Evolutionary conservation across 1,140 invertebrate species (phyloP).

Genomic region (Euschistus heros): DNA sequence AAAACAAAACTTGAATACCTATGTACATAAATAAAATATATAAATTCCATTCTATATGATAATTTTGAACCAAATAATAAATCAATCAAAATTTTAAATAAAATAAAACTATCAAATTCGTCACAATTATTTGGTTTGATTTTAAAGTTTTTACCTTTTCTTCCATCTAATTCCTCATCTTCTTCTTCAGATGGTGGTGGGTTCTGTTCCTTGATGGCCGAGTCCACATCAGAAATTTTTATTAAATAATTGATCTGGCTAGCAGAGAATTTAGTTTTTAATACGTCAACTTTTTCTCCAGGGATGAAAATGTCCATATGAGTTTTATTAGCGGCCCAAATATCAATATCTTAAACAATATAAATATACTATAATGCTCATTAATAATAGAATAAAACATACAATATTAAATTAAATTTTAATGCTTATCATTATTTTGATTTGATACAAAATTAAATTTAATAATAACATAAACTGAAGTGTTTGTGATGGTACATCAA

Average conservation of each 20-base stretch:
- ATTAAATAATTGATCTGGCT: conserved; percentile 43
- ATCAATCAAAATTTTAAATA: no score
- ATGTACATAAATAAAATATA: no score
- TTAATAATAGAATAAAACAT: neutral
- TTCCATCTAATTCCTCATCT: conserved; percentile 51
- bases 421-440: no score
- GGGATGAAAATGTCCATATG: conserved; percentile 30
- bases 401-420: no score
- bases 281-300: conserved; percentile 24
- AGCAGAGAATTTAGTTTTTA: conserved; percentile 32
- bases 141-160: conserved; percentile 46
- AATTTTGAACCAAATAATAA: no score
- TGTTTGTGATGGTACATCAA: no score
- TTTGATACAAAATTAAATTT: no score
- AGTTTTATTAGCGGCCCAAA: conserved; percentile 29
- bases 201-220: conserved; percentile 66
- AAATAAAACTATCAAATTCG: no score
- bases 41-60: no score
- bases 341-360: conserved; percentile 29
- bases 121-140: no score
- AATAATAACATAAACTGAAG: no score
- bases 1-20: no score
- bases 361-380: neutral
- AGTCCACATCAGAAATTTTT: conserved; percentile 61
- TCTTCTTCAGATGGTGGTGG: conserved; percentile 48